Base-by-base conservation (phyloP, 2,797 vertebrate species). In the Tenualosa ilisha region DNA sequence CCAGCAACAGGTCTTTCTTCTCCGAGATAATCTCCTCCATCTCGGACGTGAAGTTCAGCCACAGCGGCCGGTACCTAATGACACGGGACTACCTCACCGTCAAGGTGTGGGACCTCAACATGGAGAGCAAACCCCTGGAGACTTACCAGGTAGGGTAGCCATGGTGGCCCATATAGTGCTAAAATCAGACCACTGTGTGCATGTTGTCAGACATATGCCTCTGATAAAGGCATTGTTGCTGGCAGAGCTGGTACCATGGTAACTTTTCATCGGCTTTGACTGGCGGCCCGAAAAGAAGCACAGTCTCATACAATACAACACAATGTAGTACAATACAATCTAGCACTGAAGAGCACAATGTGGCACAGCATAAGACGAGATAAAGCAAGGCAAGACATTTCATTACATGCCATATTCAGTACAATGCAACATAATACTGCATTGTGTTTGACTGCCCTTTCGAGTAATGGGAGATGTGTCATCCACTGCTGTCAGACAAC, bases 21-120 rank as follows among this genome's bases (percentile, higher is more conserved):
- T 97, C 97, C 0, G 97, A 97, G 93, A 97, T 97, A 87, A 97
- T 97, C 93, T 97, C 97, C 89, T 97, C 97, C 0, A 97, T 97
- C 93, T 97, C 97, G 0, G 96, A 97, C 24, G 97, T 97, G 86
- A 97, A 97, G 89, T 97, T 97, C 92, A 97, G 97, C 92, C 96
- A 97, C 95, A 97, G 96, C 0, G 97, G 97, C 86, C 95, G 96
- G 86, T 97, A 96, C 83, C 96, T 97, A 91, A 97, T 97, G 97
- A 97, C 97, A 53, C 94, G 97, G 65, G 97, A 97, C 93, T 97
- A 97, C 91, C 96, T 97, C 90, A 97, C 97, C 0, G 95, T 97
- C 86, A 97, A 97, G 91, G 97, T 97, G 89, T 97, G 97, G 97
- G 97, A 97, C 89, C 93, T 97, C 88, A 97, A 97, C 92, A 97